phyloP scores from a whole-genome alignment of 2,888 invertebrate species.

The Carterocephalus palaemon region DNA sequence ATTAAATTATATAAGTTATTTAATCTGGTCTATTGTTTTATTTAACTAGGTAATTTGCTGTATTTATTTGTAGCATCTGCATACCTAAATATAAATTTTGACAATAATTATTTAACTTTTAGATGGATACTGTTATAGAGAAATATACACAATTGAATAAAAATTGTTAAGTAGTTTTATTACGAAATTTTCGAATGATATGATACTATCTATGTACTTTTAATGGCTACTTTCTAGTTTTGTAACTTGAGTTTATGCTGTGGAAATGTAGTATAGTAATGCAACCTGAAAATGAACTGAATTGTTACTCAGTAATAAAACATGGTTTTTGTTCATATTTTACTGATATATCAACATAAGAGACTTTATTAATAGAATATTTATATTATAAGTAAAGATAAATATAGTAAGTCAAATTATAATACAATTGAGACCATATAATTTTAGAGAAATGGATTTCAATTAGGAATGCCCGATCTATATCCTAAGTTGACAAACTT shows the following conservation, averaged over 20 bases:
- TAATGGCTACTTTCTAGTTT: no score
- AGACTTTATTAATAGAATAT: constrained; percentile 70
- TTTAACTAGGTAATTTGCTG: constrained; percentile 28
- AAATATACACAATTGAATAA: constrained; percentile 24
- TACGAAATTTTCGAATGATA: no score
- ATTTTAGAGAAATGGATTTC: constrained; percentile 63
- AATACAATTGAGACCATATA: constrained; percentile 73
- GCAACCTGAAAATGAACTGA: no score
- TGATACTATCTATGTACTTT: no score
- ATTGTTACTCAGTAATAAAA: constrained; percentile 40
- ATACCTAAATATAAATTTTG: constrained; percentile 33
- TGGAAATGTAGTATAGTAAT: no score
- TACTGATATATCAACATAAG: constrained; percentile 73
- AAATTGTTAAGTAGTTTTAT: no score
- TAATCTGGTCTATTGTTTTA: constrained; percentile 18
- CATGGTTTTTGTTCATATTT: constrained; percentile 51
- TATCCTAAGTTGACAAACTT: constrained; percentile 49
- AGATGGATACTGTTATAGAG: not conserved
- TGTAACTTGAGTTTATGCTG: no score
- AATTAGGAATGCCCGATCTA: constrained; percentile 60
- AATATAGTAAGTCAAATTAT: constrained; percentile 68
- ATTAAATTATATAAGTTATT: no score
- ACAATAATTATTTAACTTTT: constrained; percentile 51
- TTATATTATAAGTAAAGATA: constrained; percentile 59
- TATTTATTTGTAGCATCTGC: no score